phyloP scores from a whole-genome alignment of 2,888 invertebrate species.

The Byasa hedistus region DNA sequence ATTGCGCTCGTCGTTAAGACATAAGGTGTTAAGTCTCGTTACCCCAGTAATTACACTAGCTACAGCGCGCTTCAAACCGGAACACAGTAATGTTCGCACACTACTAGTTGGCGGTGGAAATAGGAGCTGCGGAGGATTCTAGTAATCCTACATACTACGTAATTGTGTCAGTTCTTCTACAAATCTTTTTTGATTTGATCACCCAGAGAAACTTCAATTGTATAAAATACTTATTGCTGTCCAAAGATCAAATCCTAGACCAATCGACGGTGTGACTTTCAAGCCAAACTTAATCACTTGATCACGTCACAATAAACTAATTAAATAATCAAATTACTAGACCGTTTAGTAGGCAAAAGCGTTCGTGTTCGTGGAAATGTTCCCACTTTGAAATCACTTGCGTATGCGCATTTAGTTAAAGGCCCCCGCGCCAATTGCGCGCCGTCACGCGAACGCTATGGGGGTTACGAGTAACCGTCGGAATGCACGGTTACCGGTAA shows the following conservation, averaged over 20 bases:
- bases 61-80: too few relatives aligned
- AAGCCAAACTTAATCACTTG: too few relatives aligned
- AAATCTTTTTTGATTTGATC: too few relatives aligned
- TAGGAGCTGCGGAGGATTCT: too few relatives aligned
- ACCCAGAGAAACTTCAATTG: not conserved
- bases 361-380: slow-evolving; percentile 21
- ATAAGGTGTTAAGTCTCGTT: too few relatives aligned
- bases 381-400: slow-evolving; percentile 36
- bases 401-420: slow-evolving; percentile 37
- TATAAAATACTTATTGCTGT: not conserved
- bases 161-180: too few relatives aligned
- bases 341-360: slow-evolving; percentile 15
- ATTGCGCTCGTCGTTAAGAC: too few relatives aligned
- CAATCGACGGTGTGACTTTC: not conserved
- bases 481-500: slow-evolving; percentile 45
- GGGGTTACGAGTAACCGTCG: slow-evolving; percentile 44
- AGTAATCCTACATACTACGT: too few relatives aligned
- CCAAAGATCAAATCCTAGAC: not conserved
- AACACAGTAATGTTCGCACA: too few relatives aligned
- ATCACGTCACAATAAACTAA: too few relatives aligned
- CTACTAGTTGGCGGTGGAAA: too few relatives aligned
- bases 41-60: too few relatives aligned
- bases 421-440: slow-evolving; percentile 32
- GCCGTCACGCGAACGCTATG: slow-evolving; percentile 46
- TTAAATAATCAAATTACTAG: not conserved